Evolutionary conservation across 2,113 vertebrate genomes (phyloP).

Genomic region (Ahaetulla prasina): DNA sequence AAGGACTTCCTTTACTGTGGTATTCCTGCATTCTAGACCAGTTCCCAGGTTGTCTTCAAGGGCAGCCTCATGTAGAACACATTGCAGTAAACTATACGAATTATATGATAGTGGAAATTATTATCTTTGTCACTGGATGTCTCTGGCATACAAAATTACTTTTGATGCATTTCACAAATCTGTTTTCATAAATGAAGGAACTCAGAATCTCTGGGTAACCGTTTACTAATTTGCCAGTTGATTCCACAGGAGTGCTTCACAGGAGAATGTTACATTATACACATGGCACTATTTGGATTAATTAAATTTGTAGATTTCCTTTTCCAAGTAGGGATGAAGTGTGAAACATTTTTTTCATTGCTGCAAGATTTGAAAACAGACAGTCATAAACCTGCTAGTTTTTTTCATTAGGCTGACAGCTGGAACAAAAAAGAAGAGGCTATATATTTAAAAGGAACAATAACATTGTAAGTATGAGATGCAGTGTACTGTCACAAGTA

Average conservation of each 20-base stretch:
- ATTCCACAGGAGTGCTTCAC: neutral
- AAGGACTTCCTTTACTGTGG: neutral
- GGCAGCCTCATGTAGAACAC: neutral
- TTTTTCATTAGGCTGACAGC: neutral
- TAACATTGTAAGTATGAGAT: neutral
- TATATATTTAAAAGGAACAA: neutral
- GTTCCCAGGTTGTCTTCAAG: neutral
- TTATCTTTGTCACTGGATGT: neutral
- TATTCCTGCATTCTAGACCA: neutral
- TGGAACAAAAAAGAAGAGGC: neutral
- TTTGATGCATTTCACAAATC: neutral
- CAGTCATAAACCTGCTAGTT: neutral
- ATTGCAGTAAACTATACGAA: neutral
- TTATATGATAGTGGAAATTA: neutral
- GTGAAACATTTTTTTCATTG: neutral
- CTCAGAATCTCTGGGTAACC: neutral
- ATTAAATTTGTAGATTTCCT: neutral
- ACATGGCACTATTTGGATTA: neutral
- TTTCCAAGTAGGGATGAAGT: neutral
- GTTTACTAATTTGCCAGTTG: conserved; percentile 19
- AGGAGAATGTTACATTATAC: conserved; percentile 7
- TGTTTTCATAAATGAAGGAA: neutral
- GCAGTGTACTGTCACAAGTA: neutral
- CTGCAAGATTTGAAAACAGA: neutral
- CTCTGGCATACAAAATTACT: neutral